phyloP scores from a whole-genome alignment of 2,888 invertebrate genomes.

The Clistopyga incitator region DNA sequence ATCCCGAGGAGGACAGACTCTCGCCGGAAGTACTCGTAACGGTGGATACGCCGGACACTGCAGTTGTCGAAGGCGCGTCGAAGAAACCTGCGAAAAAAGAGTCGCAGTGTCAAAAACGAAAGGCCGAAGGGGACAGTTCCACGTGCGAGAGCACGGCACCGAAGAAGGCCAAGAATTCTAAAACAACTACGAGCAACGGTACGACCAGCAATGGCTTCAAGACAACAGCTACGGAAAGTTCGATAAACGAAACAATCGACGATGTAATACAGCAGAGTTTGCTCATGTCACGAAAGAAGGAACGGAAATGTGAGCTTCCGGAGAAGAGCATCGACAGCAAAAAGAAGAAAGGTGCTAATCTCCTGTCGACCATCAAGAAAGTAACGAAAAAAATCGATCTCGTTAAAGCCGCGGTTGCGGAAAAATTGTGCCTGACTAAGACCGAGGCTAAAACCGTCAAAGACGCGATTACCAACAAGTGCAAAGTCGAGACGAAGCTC shows the following conservation, averaged over 20 bases:
- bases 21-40: slow-evolving; percentile 32
- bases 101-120: slow-evolving; percentile 74
- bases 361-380: slow-evolving; percentile 78
- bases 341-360: slow-evolving; percentile 70
- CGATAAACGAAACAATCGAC: slow-evolving; percentile 82
- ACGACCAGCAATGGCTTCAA: slow-evolving; percentile 68
- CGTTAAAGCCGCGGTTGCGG: slow-evolving; percentile 77
- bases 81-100: slow-evolving; percentile 74
- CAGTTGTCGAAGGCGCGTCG: slow-evolving; percentile 74
- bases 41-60: slow-evolving; percentile 29
- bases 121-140: slow-evolving; percentile 73
- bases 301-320: slow-evolving; percentile 73
- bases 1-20: slow-evolving; percentile 41
- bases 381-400: slow-evolving; percentile 84
- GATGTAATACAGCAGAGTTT: slow-evolving; percentile 81
- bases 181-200: slow-evolving; percentile 78
- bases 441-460: slow-evolving; percentile 66
- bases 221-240: slow-evolving; percentile 75
- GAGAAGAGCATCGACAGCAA: slow-evolving; percentile 58
- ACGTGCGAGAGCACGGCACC: slow-evolving; percentile 69
- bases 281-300: slow-evolving; percentile 80
- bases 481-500: slow-evolving; percentile 66
- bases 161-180: slow-evolving; percentile 80
- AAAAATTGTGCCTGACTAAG: slow-evolving; percentile 71
- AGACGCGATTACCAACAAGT: slow-evolving; percentile 58